Evolutionary conservation across 2,113 vertebrate genomes (phyloP).

Genomic region (Planiliza haematocheilus): DNA sequence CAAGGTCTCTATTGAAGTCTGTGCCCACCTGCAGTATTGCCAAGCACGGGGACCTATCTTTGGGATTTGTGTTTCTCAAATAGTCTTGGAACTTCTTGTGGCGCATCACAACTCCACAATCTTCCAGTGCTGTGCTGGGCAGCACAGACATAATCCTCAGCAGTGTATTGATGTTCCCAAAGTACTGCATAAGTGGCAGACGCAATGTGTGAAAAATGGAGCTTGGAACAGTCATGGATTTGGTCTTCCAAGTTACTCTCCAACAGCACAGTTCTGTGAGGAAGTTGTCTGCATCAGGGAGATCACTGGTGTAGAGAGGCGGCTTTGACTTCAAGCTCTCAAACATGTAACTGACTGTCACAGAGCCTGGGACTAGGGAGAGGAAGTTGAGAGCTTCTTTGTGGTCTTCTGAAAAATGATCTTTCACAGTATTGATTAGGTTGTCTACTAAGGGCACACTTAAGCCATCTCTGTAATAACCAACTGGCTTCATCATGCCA

Average conservation of each 20-base stretch:
- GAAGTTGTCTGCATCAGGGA: slow-evolving; percentile 94
- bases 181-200: slow-evolving; percentile 94
- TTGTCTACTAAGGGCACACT: slow-evolving; percentile 92
- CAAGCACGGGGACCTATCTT: slow-evolving; percentile 88
- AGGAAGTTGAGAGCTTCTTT: slow-evolving; percentile 95
- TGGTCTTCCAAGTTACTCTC: slow-evolving; percentile 98
- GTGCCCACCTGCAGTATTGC: slow-evolving; percentile 88
- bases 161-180: slow-evolving; percentile 92
- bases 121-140: slow-evolving; percentile 91
- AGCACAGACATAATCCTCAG: slow-evolving; percentile 93
- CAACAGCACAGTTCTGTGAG: slow-evolving; percentile 96
- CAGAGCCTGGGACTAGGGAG: slow-evolving; percentile 92
- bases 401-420: slow-evolving; percentile 96
- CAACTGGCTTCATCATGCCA: slow-evolving; percentile 87
- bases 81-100: slow-evolving; percentile 90
- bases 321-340: slow-evolving; percentile 92
- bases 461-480: slow-evolving; percentile 92
- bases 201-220: slow-evolving; percentile 94
- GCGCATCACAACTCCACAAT: slow-evolving; percentile 87
- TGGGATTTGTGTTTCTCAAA: slow-evolving; percentile 86
- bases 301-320: slow-evolving; percentile 91
- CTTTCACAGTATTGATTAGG: slow-evolving; percentile 94
- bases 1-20: slow-evolving; percentile 83
- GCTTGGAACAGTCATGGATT: slow-evolving; percentile 92
- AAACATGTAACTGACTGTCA: slow-evolving; percentile 89